These are phyloP conservation scores for Cyprinodon tularosa DNA, from an alignment of 2,113 vertebrate species.

Conservation along the genomic window DNA sequence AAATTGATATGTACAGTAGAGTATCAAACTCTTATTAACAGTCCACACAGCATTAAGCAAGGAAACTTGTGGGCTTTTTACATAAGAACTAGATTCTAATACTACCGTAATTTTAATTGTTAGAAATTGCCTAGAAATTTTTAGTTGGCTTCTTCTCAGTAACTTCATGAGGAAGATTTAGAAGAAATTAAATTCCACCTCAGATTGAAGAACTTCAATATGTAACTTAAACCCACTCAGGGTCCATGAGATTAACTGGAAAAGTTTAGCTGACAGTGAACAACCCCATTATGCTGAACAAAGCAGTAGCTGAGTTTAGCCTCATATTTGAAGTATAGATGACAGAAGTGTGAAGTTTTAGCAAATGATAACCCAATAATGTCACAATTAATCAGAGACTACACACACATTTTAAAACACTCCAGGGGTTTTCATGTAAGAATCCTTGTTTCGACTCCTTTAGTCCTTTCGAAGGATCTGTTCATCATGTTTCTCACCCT, in stretches of 20 bases:
- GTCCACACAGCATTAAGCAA: background rate
- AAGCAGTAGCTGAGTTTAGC: background rate
- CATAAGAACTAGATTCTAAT: too few species aligned
- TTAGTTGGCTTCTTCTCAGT: background rate
- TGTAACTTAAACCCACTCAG: background rate
- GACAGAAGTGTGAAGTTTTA: background rate
- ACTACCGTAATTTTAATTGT: background rate
- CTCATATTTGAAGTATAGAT: background rate
- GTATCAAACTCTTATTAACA: too few species aligned
- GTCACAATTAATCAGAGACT: background rate
- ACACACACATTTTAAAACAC: background rate
- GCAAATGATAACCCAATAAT: background rate
- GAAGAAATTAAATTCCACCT: background rate
- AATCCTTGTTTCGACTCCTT: slow-evolving; percentile 2
- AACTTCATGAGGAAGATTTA: too few species aligned
- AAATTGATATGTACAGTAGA: too few species aligned
- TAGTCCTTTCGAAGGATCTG: slow-evolving; percentile 1
- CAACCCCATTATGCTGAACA: background rate
- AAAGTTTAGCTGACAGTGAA: background rate
- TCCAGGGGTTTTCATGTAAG: slow-evolving; percentile 16
- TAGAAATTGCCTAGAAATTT: background rate
- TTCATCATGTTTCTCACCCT: slow-evolving; percentile 59
- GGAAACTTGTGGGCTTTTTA: background rate
- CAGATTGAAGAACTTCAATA: background rate
- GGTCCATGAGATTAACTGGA: background rate